phyloP scores from a whole-genome alignment of 64 coral and sea anemone genomes.

The Montipora foliosa region DNA sequence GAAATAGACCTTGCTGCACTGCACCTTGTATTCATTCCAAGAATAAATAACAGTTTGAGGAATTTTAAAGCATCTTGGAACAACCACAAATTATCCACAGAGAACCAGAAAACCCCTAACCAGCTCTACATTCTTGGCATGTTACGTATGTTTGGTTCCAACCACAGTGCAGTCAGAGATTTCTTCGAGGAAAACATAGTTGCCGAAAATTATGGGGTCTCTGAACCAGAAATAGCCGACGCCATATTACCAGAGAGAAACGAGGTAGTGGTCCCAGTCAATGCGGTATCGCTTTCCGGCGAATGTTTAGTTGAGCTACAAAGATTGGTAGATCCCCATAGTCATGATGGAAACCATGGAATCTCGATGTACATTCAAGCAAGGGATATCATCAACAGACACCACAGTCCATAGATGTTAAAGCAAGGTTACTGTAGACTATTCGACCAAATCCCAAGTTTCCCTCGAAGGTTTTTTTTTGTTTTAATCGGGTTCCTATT shows the following conservation, averaged over 20 bases:
- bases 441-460: too few relatives aligned
- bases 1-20: slow-evolving; percentile 23
- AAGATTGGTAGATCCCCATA: neutral
- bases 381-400: slow-evolving; percentile 10
- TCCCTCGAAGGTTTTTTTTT: too few relatives aligned
- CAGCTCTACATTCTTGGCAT: slow-evolving; percentile 61
- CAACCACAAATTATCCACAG: slow-evolving; percentile 63
- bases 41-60: slow-evolving; percentile 15
- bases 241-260: neutral
- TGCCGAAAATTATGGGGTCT: too few relatives aligned
- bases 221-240: too few relatives aligned
- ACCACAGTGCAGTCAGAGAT: neutral
- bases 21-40: slow-evolving; percentile 35
- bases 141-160: neutral
- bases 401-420: too few relatives aligned
- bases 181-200: too few relatives aligned
- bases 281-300: neutral
- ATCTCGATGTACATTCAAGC: slow-evolving; percentile 2
- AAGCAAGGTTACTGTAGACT: too few relatives aligned
- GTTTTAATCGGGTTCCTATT: too few relatives aligned
- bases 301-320: slow-evolving; percentile 8
- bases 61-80: slow-evolving; percentile 40
- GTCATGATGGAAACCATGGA: slow-evolving; percentile 42
- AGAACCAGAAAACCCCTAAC: slow-evolving; percentile 18
- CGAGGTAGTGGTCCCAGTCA: slow-evolving; percentile 16